Conservation (phyloP, 2,113 vertebrate genomes). For the Pampusana beccarii region DNA sequence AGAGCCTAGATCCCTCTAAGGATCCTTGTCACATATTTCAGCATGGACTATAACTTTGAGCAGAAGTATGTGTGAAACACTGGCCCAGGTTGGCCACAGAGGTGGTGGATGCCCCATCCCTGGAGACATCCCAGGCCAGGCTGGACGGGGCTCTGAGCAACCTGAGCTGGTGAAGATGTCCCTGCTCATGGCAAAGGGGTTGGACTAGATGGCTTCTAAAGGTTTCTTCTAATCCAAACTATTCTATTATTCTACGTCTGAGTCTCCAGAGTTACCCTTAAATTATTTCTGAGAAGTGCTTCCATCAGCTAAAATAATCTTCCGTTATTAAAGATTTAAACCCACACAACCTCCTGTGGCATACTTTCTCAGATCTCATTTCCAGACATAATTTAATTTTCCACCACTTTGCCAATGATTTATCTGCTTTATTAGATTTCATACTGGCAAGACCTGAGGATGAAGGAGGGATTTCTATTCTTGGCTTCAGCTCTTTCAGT, state of each 20-base stretch:
- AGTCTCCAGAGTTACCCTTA: background rate
- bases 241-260: background rate
- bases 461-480: slow-evolving; percentile 3
- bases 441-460: background rate
- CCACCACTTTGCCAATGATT: background rate
- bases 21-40: background rate
- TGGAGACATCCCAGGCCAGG: background rate
- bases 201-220: background rate
- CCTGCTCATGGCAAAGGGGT: rapidly evolving
- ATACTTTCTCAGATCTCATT: slow-evolving; percentile 22
- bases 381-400: slow-evolving; percentile 33
- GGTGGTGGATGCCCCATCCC: background rate
- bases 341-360: background rate
- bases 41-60: background rate
- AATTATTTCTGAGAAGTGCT: background rate
- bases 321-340: background rate
- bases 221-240: background rate
- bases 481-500: background rate
- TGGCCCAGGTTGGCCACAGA: background rate
- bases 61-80: background rate
- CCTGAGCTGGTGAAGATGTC: background rate
- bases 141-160: background rate
- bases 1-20: too few relatives aligned
- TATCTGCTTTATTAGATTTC: slow-evolving; percentile 30
- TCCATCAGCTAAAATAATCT: background rate